Evolutionary conservation across 2,797 vertebrate genomes (phyloP), one percentile per base, ranked within the genome.

Genomic region (Loris lydekkerianus): DNA sequence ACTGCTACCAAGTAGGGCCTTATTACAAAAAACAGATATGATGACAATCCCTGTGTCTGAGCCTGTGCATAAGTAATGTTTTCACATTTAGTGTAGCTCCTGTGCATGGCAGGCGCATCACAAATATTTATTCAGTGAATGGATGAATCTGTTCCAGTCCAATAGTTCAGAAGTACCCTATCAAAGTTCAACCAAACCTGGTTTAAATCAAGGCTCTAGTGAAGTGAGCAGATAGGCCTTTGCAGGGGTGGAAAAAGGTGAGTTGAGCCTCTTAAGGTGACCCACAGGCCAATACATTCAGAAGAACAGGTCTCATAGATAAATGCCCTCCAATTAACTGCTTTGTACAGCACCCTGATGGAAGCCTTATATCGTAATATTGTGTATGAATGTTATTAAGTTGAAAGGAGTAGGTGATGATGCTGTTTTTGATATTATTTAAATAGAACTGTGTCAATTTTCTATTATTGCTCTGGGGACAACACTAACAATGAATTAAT

Each of bases 41-140:
- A 8, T 81, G 56, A 31, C 27, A 77, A 63, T 5, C 27, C 29
- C 31, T 4, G 14, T 67, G 65, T 67, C 7, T 67, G 3, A 90
- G 69, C 3, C 29, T 60, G 25, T 85, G 23, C n/a, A 21, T 80
- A 8, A 14, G 40, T 23, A 63, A 60, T 61, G 7, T 34, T 81
- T 92, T 72, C 20, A 67, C 37, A 63, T 76, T 93, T 89, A 27
- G 34, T 21, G 72, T 7, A 78, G 46, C n/a, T 81, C 18, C 9
- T 89, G 11, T 63, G 20, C 3, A 20, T 72, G 43, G 34, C 10
- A 34, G 14, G 43, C 1, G 29, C 4, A 25, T 78, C 21, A 34
- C 2, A 81, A 90, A 73, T 60, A 70, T 75, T n/a, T 60, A 11
- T 91, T 77, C 10, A 91, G 60, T 81, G 53, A 93, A 40, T 89